A percentile compares a stretch with the other conserved stretches of the same genome.
These are phyloP conservation scores for Hylaeus anthracinus DNA, from an alignment of 1,140 invertebrate genomes.

Conservation along the genomic window DNA sequence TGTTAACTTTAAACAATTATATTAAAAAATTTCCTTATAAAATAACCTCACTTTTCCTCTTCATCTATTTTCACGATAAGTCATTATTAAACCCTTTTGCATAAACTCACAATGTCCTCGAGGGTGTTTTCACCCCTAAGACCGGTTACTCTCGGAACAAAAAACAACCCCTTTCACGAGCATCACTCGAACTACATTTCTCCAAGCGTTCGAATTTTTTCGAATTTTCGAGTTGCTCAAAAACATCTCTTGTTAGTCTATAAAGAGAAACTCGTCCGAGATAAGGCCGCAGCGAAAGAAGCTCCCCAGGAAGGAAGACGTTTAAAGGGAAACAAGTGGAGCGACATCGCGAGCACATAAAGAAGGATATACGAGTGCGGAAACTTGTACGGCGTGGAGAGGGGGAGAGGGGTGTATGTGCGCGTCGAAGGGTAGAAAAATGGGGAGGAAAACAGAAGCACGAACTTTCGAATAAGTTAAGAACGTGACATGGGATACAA, in stretches of 20 bases:
- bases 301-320: neutral
- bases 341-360: constrained; percentile 1
- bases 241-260: neutral
- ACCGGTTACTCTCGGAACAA: no score
- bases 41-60: no score
- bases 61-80: no score
- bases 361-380: neutral
- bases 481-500: neutral
- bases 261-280: neutral
- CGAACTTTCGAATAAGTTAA: constrained; percentile 25
- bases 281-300: neutral
- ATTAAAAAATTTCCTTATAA: no score
- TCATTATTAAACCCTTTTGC: no score
- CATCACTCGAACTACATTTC: no score
- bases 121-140: no score
- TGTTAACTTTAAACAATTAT: no score
- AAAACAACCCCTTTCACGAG: no score
- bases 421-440: constrained; percentile 8
- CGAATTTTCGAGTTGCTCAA: no score
- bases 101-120: no score
- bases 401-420: neutral
- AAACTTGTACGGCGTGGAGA: constrained; percentile 13
- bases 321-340: constrained; percentile 38
- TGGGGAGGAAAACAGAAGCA: neutral
- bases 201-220: no score